Evolutionary conservation across 2,113 vertebrate genomes (phyloP), one percentile per base, ranked within the genome.

Genomic region (Hystrix cristata): DNA sequence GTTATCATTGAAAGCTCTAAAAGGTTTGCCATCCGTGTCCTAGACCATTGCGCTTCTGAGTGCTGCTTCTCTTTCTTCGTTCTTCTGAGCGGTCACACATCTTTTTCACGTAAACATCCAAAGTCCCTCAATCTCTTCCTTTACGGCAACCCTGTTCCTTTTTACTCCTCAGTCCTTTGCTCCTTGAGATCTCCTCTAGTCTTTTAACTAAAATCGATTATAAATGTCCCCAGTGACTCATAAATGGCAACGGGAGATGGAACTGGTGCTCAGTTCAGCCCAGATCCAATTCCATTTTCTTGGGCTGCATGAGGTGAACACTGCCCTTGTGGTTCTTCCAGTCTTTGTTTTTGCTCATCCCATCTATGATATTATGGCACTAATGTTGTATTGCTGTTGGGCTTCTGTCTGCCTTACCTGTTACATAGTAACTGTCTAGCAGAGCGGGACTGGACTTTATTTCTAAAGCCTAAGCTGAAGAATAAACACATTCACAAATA

Each of bases 401-500:
- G 62, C 72, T 80, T 84, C 48, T 95, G 29, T 90, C 14, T 96
- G 13, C 84, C 65, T 96, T 9, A 64, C 11, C 27, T 64, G 27
- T 59, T 91, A 53, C 67, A 95, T 89, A 57, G 91, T 79, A 34
- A 15, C 53, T 31, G 3, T 64, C 55, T 51, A 95, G 6, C 59
- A 91, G 14, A n/a, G 53, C 94, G n/a, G 10, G 48, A 76, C 46
- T 84, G 25, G 25, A 18, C 38, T 92, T 88, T 86, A 72, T 88
- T 96, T 14, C n/a, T 95, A 89, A 95, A 78, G 79, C 15, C 46
- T 59, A 67, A 86, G 9, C 12, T 71, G 46, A 94, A 91, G n/a
- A 34, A 48, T 55, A 79, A 13, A 82, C 18, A 67, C 29, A 82
- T 16, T 81, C 27, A 69, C 57, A 87, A 21, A 31, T 27, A 65